Base-by-base conservation (phyloP, 2,888 invertebrate genomes). In the Augiades crinisus region DNA sequence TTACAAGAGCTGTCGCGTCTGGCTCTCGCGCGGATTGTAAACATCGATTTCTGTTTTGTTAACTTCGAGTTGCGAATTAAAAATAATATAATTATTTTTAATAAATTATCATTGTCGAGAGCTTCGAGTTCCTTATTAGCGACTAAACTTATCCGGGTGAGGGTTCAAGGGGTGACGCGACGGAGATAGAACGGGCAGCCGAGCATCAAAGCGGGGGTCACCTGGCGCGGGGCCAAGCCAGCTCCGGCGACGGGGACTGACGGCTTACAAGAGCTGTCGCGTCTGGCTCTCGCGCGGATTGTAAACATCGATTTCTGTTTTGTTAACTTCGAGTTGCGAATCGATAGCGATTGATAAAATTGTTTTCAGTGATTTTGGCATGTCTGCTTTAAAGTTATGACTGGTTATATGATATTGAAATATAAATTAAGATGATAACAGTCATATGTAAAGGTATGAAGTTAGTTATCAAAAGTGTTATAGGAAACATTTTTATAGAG, bases 141-240 rank as follows among this genome's bases (percentile, higher is more conserved):
- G 27, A 24, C 6, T 24, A 34, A 7, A 34, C 5, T n/a, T 31
- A 43, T 31, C 19, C 16, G 14, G 17, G 43, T 31, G 27, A 47
- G 30, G 31, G 41, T 14, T 14, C 19, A 30, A 16, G 30, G n/a
- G 38, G 47, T 21, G 14, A 33, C 8, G 13, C n/a, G 43, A 40
- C 22, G 16, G 40, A 41, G 49, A 41, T 33, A 49, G 40, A 47
- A 31, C 30, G 17, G 5, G 17, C 16, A 40, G 49, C n/a, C 47
- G 14, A 30, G 47, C 40, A 40, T 47, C 47, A 47, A 49, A 49
- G 49, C 40, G 40, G 13, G 44, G 47, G 47, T 40, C 49, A 49
- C 8, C 33, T 49, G 49, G 49, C 49, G 4, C 10, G 6, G 5
- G 24, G 46, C 46, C 46, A 46, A 33, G 8, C 19, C 13, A 10